Evolutionary conservation across 2,888 invertebrate genomes (phyloP).

Genomic region (Leistus spinibarbis): DNA sequence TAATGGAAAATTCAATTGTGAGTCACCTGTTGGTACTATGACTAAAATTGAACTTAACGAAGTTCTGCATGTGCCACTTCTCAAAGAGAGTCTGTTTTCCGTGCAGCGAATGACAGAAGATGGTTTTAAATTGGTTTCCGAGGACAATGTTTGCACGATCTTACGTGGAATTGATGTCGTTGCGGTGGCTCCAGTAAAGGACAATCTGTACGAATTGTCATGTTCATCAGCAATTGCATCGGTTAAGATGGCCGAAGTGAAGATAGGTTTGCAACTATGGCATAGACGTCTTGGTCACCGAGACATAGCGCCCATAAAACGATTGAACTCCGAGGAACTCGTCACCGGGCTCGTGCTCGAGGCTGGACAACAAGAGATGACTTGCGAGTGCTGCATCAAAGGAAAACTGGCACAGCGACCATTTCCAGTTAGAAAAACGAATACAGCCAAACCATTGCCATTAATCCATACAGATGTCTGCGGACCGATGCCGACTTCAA

Average conservation of each 20-base stretch:
- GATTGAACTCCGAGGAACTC: too few relatives aligned
- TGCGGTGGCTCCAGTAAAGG: background rate
- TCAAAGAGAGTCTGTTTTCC: background rate
- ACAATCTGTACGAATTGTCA: background rate
- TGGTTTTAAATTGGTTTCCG: background rate
- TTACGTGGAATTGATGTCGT: background rate
- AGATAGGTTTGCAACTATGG: too few relatives aligned
- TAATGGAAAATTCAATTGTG: background rate
- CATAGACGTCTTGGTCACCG: too few relatives aligned
- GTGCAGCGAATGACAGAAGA: slow-evolving; percentile 7
- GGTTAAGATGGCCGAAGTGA: too few relatives aligned
- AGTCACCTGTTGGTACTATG: background rate
- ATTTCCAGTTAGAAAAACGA: slow-evolving; percentile 43
- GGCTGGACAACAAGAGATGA: too few relatives aligned
- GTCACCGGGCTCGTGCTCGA: too few relatives aligned
- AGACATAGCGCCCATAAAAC: too few relatives aligned
- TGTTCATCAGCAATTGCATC: background rate
- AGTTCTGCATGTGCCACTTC: background rate
- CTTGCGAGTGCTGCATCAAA: slow-evolving; percentile 44
- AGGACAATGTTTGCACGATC: too few relatives aligned
- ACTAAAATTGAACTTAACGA: background rate
- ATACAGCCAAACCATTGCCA: slow-evolving; percentile 42
- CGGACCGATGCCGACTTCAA: slow-evolving; percentile 46
- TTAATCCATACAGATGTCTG: slow-evolving; percentile 47
- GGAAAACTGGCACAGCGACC: slow-evolving; percentile 44